Evolutionary conservation across 2,888 invertebrate genomes (phyloP), one percentile per base, ranked within the genome.

Genomic region (Cactoblastis cactorum): DNA sequence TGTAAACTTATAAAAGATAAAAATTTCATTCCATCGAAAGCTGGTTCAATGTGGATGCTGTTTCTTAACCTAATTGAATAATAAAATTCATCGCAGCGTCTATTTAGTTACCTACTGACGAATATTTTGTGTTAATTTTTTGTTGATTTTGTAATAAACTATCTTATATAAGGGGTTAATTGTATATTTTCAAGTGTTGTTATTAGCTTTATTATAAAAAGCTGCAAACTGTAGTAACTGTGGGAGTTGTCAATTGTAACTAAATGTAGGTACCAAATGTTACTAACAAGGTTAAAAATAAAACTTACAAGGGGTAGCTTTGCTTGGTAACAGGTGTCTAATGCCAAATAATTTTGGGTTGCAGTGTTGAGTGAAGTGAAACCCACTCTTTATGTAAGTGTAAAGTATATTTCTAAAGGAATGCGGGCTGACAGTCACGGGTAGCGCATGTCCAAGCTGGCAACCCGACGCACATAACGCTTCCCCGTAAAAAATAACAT

Each of bases 301-400:
- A 24, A 28, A 11, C 77, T 53, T 65, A 50, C n/a, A 58, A 52
- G 70, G 71, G 73, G 69, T 71, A 76, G 74, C 78, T 77, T 74
- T 62, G 70, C 71, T 48, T 48, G 76, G 72, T 70, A 65, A 56
- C 59, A 65, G 75, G 77, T 72, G 58, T 65, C 52, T 84, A 87
- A 85, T 83, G 69, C 77, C 74, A 66, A 83, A 80, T 83, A 84
- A 85, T 88, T 88, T 88, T 88, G 85, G 86, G 83, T 87, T 81
- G 72, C 89, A 89, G 89, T 81, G 85, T 83, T 87, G 86, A 89
- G 81, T 82, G 83, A 84, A 81, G 83, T 84, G 83, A 84, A 76
- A 77, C 67, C 74, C 81, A 79, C 78, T 81, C 72, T 67, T 59
- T 74, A 82, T 74, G 89, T 89, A 89, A 89, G 89, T 88, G 75